Conservation (phyloP, 2,888 invertebrate genomes). For the Pterostichus niger region DNA sequence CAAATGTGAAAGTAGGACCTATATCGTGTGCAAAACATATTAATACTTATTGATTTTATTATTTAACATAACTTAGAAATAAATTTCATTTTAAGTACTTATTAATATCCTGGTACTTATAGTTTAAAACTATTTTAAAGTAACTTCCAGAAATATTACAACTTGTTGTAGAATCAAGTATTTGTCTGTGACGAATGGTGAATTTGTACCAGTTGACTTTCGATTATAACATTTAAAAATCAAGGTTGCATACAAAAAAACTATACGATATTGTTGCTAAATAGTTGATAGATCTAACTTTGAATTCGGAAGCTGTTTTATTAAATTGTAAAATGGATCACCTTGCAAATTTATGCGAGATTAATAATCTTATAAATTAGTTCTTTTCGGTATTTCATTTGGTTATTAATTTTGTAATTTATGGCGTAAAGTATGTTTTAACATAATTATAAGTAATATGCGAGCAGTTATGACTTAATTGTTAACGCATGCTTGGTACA, state of each 20-base stretch:
- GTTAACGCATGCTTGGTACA: too few relatives aligned
- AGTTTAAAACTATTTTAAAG: not conserved
- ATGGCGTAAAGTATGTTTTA: too few relatives aligned
- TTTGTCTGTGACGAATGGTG: conserved; percentile 13
- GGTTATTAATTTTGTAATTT: too few relatives aligned
- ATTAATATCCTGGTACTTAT: conserved; percentile 11
- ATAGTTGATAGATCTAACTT: conserved; percentile 13
- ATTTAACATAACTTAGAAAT: conserved; percentile 26
- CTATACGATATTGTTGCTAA: not conserved
- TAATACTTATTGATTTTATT: conserved; percentile 49
- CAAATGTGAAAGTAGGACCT: conserved; percentile 62
- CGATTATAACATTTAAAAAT: conserved; percentile 50
- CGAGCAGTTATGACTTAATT: too few relatives aligned
- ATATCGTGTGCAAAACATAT: conserved; percentile 16
- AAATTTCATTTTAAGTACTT: conserved; percentile 1
- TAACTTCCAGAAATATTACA: not conserved
- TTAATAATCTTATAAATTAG: not conserved
- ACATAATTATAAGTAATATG: too few relatives aligned
- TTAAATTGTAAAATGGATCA: not conserved
- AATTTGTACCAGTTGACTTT: conserved; percentile 51
- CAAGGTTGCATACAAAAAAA: conserved; percentile 44
- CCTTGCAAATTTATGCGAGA: not conserved
- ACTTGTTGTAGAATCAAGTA: not conserved
- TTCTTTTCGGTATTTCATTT: too few relatives aligned
- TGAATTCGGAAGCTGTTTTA: conserved; percentile 9